Conservation (phyloP, 2,888 invertebrate genomes). For the Lucinisca nassula region DNA sequence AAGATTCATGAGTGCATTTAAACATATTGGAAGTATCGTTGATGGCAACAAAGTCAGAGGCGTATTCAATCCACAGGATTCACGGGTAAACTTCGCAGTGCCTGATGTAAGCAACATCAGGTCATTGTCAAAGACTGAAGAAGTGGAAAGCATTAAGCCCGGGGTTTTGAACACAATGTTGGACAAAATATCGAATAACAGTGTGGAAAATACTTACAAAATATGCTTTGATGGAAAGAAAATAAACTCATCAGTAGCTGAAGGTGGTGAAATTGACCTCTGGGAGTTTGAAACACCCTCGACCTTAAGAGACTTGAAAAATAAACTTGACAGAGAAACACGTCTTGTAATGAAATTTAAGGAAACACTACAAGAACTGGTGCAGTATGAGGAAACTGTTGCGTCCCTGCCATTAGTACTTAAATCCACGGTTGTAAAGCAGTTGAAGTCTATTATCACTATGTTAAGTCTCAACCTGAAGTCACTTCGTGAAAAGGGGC, state of each 20-base stretch:
- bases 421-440: background rate
- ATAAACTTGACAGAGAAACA: background rate
- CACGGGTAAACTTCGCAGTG: conserved; percentile 49
- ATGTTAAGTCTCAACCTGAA: background rate
- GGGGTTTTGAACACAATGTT: conserved; percentile 35
- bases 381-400: background rate
- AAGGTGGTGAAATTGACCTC: conserved; percentile 43
- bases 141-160: conserved; percentile 1
- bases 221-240: conserved; percentile 61
- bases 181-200: conserved; percentile 20
- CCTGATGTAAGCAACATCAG: conserved; percentile 31
- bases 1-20: conserved; percentile 49
- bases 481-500: background rate
- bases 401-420: background rate
- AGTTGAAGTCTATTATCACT: background rate
- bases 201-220: conserved; percentile 42
- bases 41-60: background rate
- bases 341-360: background rate
- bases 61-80: background rate
- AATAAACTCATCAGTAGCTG: conserved; percentile 43
- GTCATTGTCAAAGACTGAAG: conserved; percentile 16
- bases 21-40: conserved; percentile 40
- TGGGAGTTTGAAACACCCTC: conserved; percentile 53
- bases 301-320: conserved; percentile 12
- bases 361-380: background rate